Percentiles rank a stretch among this genome's conserved stretches.
phyloP scores from a whole-genome alignment of 2,113 vertebrate species.

The Eubucco bourcierii region DNA sequence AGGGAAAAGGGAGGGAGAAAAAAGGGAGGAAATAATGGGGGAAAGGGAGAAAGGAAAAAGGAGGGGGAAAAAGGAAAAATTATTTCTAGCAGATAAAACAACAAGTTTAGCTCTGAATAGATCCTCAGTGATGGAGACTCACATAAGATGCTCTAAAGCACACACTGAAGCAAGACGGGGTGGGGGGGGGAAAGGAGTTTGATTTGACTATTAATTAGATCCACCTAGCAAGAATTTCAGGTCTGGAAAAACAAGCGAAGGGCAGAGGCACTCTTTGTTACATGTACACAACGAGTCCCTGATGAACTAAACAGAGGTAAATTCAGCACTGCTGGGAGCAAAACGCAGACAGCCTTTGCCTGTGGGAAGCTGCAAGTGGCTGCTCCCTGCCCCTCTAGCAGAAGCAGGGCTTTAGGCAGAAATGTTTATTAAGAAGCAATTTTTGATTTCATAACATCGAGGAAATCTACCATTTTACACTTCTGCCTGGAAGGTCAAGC shows the following conservation, averaged over 20 bases:
- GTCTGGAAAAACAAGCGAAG: neutral
- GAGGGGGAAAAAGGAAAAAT: neutral
- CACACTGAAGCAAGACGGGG: neutral
- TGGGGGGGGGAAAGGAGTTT: neutral
- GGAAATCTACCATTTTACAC: neutral
- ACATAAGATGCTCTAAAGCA: neutral
- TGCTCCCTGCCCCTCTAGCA: neutral
- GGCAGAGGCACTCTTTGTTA: neutral
- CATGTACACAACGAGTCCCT: neutral
- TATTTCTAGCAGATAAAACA: neutral
- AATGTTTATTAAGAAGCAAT: neutral
- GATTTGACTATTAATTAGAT: neutral
- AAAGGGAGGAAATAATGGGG: too few relatives aligned
- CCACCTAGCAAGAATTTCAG: neutral
- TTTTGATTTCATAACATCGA: neutral
- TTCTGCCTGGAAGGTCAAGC: neutral
- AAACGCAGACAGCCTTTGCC: neutral
- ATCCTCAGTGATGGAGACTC: neutral
- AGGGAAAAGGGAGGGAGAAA: too few relatives aligned
- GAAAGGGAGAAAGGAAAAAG: neutral
- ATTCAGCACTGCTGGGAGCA: neutral
- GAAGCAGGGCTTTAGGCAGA: neutral
- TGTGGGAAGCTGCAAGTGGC: neutral
- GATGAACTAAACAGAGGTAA: neutral
- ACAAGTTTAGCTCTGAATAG: neutral